Percentiles rank a stretch among this genome's conserved stretches.
These are phyloP conservation scores for Aphaenogaster ashmeadi DNA, from an alignment of 1,140 invertebrate species.

Conservation along the genomic window DNA sequence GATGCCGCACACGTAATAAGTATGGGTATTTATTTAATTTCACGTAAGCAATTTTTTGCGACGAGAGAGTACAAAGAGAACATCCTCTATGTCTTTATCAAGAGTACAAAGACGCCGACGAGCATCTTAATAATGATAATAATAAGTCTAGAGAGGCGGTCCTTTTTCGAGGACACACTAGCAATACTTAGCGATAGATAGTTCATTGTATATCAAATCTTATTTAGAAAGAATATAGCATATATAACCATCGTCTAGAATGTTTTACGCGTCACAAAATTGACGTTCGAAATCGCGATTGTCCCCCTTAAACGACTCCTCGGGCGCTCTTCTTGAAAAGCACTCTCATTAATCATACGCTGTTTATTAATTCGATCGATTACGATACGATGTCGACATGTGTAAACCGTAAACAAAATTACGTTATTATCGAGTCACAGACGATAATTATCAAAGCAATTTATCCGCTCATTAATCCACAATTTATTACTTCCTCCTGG, in stretches of 20 bases:
- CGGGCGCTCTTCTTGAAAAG: not conserved
- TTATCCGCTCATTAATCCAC: not conserved
- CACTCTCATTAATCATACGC: not conserved
- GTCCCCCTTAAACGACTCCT: not conserved
- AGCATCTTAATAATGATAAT: too few relatives aligned
- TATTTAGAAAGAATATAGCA: not conserved
- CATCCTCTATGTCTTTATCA: not conserved
- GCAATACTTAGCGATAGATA: too few relatives aligned
- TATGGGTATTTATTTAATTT: constrained; percentile 5
- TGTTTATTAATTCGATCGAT: constrained; percentile 20
- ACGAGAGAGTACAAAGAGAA: not conserved
- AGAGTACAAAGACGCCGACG: not conserved
- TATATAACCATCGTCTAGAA: not conserved
- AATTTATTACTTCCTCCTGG: constrained; percentile 4
- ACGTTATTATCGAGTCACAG: not conserved
- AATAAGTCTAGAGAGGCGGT: too few relatives aligned
- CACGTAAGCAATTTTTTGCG: not conserved
- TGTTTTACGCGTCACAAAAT: not conserved
- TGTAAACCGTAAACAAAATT: constrained; percentile 23
- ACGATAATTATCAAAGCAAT: not conserved
- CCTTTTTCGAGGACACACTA: too few relatives aligned
- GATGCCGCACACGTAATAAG: not conserved
- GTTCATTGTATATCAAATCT: too few relatives aligned
- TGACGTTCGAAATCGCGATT: not conserved
- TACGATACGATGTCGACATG: not conserved